Evolutionary conservation across 2,888 invertebrate genomes (phyloP).

Genomic region (Exephanes ischioxanthus): DNA sequence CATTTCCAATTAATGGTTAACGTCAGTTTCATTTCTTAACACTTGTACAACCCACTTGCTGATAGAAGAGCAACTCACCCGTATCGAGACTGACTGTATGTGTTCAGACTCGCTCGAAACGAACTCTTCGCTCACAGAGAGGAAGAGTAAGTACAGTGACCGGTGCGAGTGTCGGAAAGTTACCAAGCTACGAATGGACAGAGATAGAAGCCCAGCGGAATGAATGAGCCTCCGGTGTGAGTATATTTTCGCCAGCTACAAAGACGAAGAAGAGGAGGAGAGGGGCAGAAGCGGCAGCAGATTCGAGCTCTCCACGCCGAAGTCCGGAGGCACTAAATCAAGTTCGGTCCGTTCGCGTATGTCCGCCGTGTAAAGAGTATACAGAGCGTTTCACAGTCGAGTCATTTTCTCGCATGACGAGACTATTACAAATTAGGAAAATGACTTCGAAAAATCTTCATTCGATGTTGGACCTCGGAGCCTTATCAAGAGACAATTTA

Average conservation of each 20-base stretch:
- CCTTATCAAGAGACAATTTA: not conserved
- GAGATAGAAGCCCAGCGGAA: conserved; percentile 50
- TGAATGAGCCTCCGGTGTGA: conserved; percentile 68
- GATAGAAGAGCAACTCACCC: conserved; percentile 30
- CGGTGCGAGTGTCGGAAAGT: conserved; percentile 46
- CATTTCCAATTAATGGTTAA: not conserved
- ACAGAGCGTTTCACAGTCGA: conserved; percentile 59
- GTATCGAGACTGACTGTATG: not conserved
- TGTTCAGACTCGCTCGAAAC: not conserved
- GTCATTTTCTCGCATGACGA: not conserved
- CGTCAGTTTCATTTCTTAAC: not conserved
- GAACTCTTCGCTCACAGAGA: conserved; percentile 15
- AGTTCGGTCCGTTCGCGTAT: conserved; percentile 76
- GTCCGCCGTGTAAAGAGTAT: conserved; percentile 56
- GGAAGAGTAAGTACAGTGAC: conserved; percentile 18
- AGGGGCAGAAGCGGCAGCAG: conserved; percentile 49
- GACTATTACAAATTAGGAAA: not conserved
- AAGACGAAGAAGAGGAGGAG: conserved; percentile 55
- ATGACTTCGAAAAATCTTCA: not conserved
- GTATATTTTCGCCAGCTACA: conserved; percentile 67
- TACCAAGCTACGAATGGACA: conserved; percentile 28
- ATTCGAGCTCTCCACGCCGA: conserved; percentile 60
- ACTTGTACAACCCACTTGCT: not conserved
- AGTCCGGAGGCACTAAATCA: conserved; percentile 81
- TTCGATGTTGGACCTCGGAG: not conserved